Base-by-base conservation (phyloP, 2,113 vertebrate species). In the Scytalopus superciliaris region DNA sequence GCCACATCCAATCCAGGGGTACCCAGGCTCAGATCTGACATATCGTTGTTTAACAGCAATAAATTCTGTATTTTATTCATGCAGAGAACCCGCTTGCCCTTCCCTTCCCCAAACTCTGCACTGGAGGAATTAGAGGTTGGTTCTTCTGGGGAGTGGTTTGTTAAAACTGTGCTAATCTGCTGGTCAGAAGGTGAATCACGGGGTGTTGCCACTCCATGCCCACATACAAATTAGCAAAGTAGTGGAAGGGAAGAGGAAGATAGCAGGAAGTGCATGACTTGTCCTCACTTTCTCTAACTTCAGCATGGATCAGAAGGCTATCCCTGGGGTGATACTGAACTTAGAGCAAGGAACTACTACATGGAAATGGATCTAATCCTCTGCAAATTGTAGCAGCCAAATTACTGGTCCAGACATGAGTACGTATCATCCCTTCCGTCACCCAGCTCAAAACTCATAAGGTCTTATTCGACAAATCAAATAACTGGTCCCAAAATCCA, bases 121-220 rank as follows among this genome's bases (percentile, higher is more conserved):
- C 73, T 2, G 3, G 24, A 81, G 93, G 90, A 94, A 86, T 95
- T 82, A 85, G 33, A 90, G 22, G 67, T 76, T 6, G 19, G 73
- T 9, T 94, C 49, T 33, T 73, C 73, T 90, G 80, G 94, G 94
- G 93, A 94, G 91, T 89, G 94, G 35, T 79, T 88, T 85, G 70
- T 44, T 59, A 64, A 73, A 86, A 45, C 25, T 70, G 59, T 66
- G 76, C 37, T 83, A 63, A 94, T 77, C 83, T 63, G 68, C 44
- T 94, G 96, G 94, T 92, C 95, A 94, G 86, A 57, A 77, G 69
- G 68, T 97, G 96, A 97, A 69, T 97, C 94, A 96, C 1, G 27
- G 96, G 94, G 95, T 64, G 96, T 84, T 92, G 89, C 42, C 94
- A 52, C 64, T 81, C 90, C 64, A 3, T 92, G 73, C 94, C 80